phyloP scores from a whole-genome alignment of 1,140 invertebrate species.

The Papilio glaucus region DNA sequence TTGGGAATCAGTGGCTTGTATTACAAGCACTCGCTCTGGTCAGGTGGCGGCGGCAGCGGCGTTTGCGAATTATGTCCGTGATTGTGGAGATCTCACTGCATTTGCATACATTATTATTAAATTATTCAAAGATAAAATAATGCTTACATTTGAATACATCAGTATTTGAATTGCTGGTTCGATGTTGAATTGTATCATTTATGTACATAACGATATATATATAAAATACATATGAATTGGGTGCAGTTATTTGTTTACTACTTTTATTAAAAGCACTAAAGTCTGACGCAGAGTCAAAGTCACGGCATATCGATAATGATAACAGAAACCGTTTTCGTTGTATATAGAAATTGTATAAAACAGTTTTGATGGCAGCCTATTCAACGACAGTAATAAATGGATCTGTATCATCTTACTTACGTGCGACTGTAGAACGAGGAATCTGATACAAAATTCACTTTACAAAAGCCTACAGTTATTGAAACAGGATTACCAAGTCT shows the following conservation, averaged over 20 bases:
- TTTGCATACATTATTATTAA: neutral
- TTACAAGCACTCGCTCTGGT: constrained; percentile 14
- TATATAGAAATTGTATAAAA: neutral
- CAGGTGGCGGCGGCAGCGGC: neutral
- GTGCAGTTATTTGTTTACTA: too few relatives aligned
- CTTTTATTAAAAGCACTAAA: too few relatives aligned
- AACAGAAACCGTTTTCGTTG: too few relatives aligned
- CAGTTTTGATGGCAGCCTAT: neutral
- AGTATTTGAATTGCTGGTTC: too few relatives aligned
- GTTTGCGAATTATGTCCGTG: neutral
- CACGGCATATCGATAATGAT: too few relatives aligned
- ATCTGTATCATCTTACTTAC: neutral
- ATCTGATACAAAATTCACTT: constrained; percentile 12
- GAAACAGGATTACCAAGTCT: neutral
- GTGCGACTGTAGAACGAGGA: neutral
- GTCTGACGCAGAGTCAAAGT: too few relatives aligned
- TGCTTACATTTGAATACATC: neutral
- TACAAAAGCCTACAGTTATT: constrained; percentile 8
- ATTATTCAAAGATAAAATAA: neutral
- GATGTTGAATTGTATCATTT: too few relatives aligned
- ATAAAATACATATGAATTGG: too few relatives aligned
- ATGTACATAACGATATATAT: too few relatives aligned
- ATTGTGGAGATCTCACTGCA: constrained; percentile 9
- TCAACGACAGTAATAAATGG: constrained; percentile 2
- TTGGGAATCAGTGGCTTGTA: neutral